These are phyloP conservation scores for Agelas oroides DNA, from an alignment of 37 sponge, comb jelly and placozoan genomes.

Conservation along the genomic window DNA sequence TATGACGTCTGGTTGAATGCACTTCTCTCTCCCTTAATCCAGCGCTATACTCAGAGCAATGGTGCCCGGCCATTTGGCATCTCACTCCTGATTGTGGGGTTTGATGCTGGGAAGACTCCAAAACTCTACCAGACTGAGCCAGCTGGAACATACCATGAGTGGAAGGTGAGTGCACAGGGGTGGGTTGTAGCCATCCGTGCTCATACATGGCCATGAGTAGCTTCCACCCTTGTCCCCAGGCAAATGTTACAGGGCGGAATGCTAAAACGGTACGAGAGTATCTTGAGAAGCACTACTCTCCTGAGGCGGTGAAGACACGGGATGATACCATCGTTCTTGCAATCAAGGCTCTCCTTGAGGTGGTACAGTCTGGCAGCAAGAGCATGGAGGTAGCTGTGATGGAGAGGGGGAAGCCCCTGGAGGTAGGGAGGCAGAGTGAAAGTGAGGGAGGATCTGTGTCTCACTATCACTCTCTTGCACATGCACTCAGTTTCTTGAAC, in stretches of 20 bases:
- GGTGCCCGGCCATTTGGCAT: slow-evolving; percentile 98
- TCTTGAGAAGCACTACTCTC: slow-evolving; percentile 95
- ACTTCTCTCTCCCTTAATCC: not conserved
- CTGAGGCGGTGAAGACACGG: slow-evolving; percentile 77
- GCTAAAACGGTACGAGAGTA: slow-evolving; percentile 98
- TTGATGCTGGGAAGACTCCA: slow-evolving; percentile 90
- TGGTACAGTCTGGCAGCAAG: slow-evolving; percentile 98
- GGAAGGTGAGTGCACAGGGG: slow-evolving; percentile 91
- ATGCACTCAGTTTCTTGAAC: slow-evolving; percentile 71
- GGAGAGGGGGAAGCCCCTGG: slow-evolving; percentile 84
- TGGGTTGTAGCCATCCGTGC: no score
- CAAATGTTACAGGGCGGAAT: slow-evolving; percentile 93
- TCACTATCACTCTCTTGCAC: no score
- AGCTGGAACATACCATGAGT: slow-evolving; percentile 95
- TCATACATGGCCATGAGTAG: no score
- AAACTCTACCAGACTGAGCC: slow-evolving; percentile 98
- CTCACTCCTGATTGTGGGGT: slow-evolving; percentile 93
- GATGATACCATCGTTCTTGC: slow-evolving; percentile 89
- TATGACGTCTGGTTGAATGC: not conserved
- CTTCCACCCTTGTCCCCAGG: slow-evolving; percentile 41
- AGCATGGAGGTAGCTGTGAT: slow-evolving; percentile 96
- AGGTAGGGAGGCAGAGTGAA: slow-evolving; percentile 37
- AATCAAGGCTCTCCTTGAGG: slow-evolving; percentile 92
- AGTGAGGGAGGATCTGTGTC: no score
- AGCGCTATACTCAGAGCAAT: slow-evolving; percentile 94